Evolutionary conservation across 2,888 invertebrate genomes (phyloP).

Genomic region (Mamestra brassicae): DNA sequence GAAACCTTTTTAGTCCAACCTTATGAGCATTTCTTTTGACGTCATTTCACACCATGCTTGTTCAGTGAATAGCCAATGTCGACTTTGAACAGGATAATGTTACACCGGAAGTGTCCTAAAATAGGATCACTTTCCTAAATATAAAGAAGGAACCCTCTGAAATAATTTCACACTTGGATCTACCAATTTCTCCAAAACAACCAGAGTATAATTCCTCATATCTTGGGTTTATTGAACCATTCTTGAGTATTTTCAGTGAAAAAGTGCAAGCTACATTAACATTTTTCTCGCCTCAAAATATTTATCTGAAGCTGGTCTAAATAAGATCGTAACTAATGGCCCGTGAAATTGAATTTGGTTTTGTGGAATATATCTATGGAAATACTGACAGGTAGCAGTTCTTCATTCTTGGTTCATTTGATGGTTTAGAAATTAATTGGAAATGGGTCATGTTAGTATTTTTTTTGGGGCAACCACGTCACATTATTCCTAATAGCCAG

Average conservation of each 20-base stretch:
- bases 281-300: slow-evolving; percentile 9
- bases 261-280: neutral
- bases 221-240: neutral
- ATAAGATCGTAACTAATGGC: slow-evolving; percentile 31
- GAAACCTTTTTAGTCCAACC: neutral
- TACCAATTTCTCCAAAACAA: too few species aligned
- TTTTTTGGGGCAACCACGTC: too few species aligned
- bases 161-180: too few species aligned
- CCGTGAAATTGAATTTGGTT: slow-evolving; percentile 47
- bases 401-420: slow-evolving; percentile 13
- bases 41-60: slow-evolving; percentile 1
- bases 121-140: neutral
- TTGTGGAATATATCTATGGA: slow-evolving; percentile 9
- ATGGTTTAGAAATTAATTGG: slow-evolving; percentile 6
- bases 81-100: neutral
- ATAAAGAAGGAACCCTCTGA: too few species aligned
- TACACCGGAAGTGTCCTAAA: neutral
- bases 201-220: neutral
- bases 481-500: too few species aligned
- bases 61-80: neutral
- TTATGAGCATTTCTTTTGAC: neutral
- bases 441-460: neutral
- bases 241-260: neutral
- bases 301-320: slow-evolving; percentile 12
- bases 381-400: slow-evolving; percentile 17